Conservation (phyloP, 1,140 invertebrate species). For the Drosophila saltans region DNA sequence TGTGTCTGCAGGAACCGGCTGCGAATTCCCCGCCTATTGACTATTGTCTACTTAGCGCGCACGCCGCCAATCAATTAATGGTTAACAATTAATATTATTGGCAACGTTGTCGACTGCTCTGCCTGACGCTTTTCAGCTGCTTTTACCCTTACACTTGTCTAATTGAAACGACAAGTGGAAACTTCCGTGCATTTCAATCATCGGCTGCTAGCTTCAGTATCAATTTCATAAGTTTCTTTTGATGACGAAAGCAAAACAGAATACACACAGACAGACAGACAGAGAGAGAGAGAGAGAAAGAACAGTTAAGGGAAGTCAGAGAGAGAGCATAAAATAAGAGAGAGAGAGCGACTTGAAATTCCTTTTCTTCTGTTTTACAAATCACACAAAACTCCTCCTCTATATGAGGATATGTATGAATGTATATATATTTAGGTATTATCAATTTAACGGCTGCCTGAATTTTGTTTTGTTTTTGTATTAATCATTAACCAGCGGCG, state of each 20-base stretch:
- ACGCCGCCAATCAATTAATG: slow-evolving; percentile 55
- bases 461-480: neutral
- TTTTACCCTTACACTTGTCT: slow-evolving; percentile 44
- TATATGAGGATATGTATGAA: too few species aligned
- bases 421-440: neutral
- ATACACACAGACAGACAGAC: slow-evolving; percentile 1
- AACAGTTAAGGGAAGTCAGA: neutral
- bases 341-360: neutral
- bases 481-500: slow-evolving; percentile 36
- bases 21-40: neutral
- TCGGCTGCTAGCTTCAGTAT: slow-evolving; percentile 56
- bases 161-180: slow-evolving; percentile 70
- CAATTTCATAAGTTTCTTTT: slow-evolving; percentile 68
- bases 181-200: slow-evolving; percentile 76
- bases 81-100: slow-evolving; percentile 42
- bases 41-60: slow-evolving; percentile 21
- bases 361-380: slow-evolving; percentile 2
- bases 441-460: slow-evolving; percentile 36
- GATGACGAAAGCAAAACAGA: slow-evolving; percentile 19
- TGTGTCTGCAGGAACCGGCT: neutral
- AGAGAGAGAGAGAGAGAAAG: neutral
- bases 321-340: neutral
- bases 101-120: slow-evolving; percentile 48
- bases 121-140: slow-evolving; percentile 15
- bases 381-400: neutral